A percentile compares a stretch with the other conserved stretches of the same genome.
phyloP scores from a whole-genome alignment of 2,797 vertebrate genomes.

The Molossus alvarezi region DNA sequence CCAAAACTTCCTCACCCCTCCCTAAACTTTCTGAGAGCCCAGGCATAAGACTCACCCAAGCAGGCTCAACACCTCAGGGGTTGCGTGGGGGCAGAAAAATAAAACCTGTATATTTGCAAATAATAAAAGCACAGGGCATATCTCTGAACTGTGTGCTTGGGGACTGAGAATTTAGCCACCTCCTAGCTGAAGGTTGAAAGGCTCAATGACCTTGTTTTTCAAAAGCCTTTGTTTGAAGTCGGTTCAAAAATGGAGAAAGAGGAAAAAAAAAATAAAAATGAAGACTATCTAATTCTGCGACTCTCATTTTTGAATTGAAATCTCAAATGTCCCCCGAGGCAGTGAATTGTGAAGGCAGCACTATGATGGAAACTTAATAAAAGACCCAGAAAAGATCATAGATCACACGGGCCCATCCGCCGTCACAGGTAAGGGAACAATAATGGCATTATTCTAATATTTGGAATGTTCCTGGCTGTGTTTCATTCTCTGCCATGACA shows the following conservation, averaged over 20 bases:
- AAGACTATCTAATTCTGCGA: conserved; percentile 77
- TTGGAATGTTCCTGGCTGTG: conserved; percentile 14
- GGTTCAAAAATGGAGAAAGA: conserved; percentile 22
- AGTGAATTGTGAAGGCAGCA: conserved; percentile 32
- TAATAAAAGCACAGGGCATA: neutral
- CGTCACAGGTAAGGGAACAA: conserved; percentile 66
- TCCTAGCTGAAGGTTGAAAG: neutral
- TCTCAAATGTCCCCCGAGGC: conserved; percentile 68
- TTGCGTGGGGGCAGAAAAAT: neutral
- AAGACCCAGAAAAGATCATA: conserved; percentile 76
- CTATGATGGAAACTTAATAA: conserved; percentile 76
- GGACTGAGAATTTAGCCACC: neutral
- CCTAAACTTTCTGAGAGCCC: neutral
- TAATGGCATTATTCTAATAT: conserved; percentile 71
- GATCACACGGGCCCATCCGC: conserved; percentile 26
- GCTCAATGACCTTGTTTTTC: neutral
- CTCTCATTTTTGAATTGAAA: conserved; percentile 77
- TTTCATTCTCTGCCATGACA: conserved; percentile 2
- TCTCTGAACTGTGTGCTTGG: neutral
- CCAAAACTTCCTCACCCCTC: neutral
- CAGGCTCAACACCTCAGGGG: neutral
- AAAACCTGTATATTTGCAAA: neutral
- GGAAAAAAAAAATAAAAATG: neutral
- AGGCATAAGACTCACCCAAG: neutral
- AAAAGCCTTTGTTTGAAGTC: conserved; percentile 58